Percentiles rank a stretch among this genome's conserved stretches.
Conservation (phyloP, 2,888 invertebrate genomes). For the Oscheius onirici region DNA sequence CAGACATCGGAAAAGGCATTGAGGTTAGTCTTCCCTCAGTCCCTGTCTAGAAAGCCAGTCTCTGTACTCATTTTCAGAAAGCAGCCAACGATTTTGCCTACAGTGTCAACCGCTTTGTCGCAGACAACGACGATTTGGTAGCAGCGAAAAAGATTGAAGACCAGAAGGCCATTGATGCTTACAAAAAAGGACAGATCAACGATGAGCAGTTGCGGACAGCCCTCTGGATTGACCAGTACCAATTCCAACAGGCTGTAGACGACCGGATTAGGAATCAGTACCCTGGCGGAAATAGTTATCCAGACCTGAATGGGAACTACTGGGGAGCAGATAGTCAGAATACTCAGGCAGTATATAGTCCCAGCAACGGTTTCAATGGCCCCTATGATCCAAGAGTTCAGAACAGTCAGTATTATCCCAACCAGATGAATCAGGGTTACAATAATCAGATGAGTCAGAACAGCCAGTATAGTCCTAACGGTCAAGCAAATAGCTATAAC, state of each 20-base stretch:
- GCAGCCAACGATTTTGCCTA: background rate
- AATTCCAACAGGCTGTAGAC: slow-evolving; percentile 23
- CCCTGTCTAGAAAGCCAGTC: background rate
- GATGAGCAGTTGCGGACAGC: slow-evolving; percentile 16
- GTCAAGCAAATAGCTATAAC: background rate
- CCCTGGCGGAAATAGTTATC: slow-evolving; percentile 5
- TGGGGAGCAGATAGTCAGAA: too few relatives aligned
- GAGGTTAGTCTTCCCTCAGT: background rate
- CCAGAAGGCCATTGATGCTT: slow-evolving; percentile 23
- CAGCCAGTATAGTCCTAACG: too few relatives aligned
- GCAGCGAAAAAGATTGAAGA: background rate
- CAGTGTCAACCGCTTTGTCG: background rate
- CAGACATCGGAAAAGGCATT: background rate
- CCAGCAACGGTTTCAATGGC: background rate
- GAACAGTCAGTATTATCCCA: too few relatives aligned
- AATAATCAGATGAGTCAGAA: too few relatives aligned
- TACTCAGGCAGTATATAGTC: background rate
- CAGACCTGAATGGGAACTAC: background rate
- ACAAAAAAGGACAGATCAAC: slow-evolving; percentile 23
- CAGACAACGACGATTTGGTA: slow-evolving; percentile 7
- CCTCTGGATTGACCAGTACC: slow-evolving; percentile 21
- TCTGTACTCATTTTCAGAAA: background rate
- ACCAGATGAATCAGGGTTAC: too few relatives aligned
- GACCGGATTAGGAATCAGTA: slow-evolving; percentile 13
- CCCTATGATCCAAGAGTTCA: too few relatives aligned